Percentiles rank a stretch among this genome's conserved stretches.
phyloP scores from a whole-genome alignment of 2,888 invertebrate species.

The Malacosoma neustria region DNA sequence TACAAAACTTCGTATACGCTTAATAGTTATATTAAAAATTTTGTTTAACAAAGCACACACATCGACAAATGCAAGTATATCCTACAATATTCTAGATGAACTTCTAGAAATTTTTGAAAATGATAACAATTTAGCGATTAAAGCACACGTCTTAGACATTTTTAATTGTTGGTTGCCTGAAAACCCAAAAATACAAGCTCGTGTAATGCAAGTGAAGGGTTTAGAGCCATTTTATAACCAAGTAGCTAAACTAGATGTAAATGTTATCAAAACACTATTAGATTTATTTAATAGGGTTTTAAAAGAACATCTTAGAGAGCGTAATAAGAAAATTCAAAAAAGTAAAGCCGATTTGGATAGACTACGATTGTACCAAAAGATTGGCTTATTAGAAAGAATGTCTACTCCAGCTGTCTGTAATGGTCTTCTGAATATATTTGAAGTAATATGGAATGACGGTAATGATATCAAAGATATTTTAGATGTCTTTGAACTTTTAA shows the following conservation, averaged over 20 bases:
- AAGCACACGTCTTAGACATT: conserved; percentile 40
- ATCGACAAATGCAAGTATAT: conserved; percentile 28
- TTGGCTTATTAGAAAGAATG: conserved; percentile 47
- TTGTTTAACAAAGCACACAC: conserved; percentile 36
- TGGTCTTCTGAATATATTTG: conserved; percentile 42
- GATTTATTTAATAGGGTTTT: conserved; percentile 49
- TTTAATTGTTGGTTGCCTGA: conserved; percentile 44
- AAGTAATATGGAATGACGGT: conserved; percentile 23
- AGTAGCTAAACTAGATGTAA: conserved; percentile 32
- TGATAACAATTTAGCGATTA: conserved; percentile 33
- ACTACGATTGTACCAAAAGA: conserved; percentile 34
- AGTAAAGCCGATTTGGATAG: conserved; percentile 25
- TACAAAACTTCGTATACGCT: conserved; percentile 24
- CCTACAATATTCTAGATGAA: conserved; percentile 34
- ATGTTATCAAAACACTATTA: conserved; percentile 29
- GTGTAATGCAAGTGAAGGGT: conserved; percentile 50
- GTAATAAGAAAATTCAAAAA: conserved; percentile 19
- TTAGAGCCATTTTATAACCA: conserved; percentile 49
- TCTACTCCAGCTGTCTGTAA: conserved; percentile 36
- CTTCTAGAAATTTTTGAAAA: conserved; percentile 44
- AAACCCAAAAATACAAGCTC: conserved; percentile 43
- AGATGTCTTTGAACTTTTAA: conserved; percentile 34
- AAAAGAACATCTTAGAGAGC: conserved; percentile 38
- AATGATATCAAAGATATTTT: conserved; percentile 23
- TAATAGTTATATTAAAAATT: conserved; percentile 31